Evolutionary conservation across 1,140 invertebrate genomes (phyloP), one percentile per base, ranked within the genome.

Genomic region (Drosophila saltans): DNA sequence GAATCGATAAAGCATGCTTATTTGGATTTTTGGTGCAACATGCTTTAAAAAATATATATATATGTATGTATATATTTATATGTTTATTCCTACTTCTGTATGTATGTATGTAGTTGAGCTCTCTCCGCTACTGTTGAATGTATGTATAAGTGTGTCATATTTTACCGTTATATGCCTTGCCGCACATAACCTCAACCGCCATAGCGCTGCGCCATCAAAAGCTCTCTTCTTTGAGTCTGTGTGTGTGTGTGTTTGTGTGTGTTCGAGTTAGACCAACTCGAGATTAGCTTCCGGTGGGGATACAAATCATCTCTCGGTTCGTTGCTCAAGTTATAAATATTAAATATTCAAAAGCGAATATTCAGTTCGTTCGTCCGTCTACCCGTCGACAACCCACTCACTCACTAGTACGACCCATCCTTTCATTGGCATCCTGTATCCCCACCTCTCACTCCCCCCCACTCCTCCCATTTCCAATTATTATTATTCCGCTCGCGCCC

Each of bases 261-360:
- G 56, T 69, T 62, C 58, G 52, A 71, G 78, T 85, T 85, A 86
- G 78, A 82, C 68, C 82, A 86, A 88, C 83, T 82, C 80, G 79
- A 86, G 82, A 86, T 86, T 86, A 86, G 82, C 82, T 88, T 88
- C 79, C 82, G 83, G 75, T 88, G 79, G 82, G 82, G 82, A 86
- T 88, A 88, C 85, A 86, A 86, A 86, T 86, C 82, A 86, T 86
- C 82, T 86, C 79, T 82, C 82, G 83, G 72, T 86, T 86, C 82
- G 83, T 78, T 86, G 82, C 82, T 88, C 82, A 86, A 86, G 82
- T 86, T 86, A 86, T 86, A 86, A 86, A 86, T 86, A 86, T 86
- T 88, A 86, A 86, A 86, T 88, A 86, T 86, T 86, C 76, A 86
- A 88, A 86, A 88, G 82, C 79, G 64, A 72, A 52, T 52, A 52